A percentile compares a stretch with the other conserved stretches of the same genome.
phyloP scores from a whole-genome alignment of 2,113 vertebrate species.

The Agelaius phoeniceus region DNA sequence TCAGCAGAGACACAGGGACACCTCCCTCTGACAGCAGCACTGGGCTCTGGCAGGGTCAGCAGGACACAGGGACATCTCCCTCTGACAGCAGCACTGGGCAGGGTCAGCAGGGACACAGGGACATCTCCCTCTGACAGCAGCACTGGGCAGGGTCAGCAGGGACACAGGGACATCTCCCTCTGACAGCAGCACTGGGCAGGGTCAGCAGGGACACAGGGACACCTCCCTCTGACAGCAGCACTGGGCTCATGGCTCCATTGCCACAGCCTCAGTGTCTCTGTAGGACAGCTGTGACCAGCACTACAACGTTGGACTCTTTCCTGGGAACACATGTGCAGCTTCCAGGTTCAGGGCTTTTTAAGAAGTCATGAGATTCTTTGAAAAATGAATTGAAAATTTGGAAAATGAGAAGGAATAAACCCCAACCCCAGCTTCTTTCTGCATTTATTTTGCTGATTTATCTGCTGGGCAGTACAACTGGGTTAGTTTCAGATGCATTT shows the following conservation, averaged over 20 bases:
- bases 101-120: too few relatives aligned
- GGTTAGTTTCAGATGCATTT: not conserved
- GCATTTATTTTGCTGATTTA: not conserved
- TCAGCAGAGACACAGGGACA: too few relatives aligned
- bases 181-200: too few relatives aligned
- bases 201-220: too few relatives aligned
- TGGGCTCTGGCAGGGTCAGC: too few relatives aligned
- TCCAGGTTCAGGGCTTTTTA: not conserved
- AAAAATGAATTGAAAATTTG: not conserved
- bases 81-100: too few relatives aligned
- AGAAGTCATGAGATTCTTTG: not conserved
- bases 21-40: too few relatives aligned
- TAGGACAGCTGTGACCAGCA: rapidly evolving
- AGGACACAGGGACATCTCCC: too few relatives aligned
- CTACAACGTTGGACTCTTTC: rapidly evolving
- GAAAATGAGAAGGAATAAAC: not conserved
- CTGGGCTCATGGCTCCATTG: rapidly evolving
- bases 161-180: too few relatives aligned
- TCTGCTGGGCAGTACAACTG: not conserved
- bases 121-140: too few relatives aligned
- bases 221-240: rapidly evolving
- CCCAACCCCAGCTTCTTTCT: not conserved
- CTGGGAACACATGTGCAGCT: rapidly evolving
- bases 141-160: too few relatives aligned
- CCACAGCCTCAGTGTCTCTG: rapidly evolving